Base-by-base conservation (phyloP, 2,113 vertebrate species). In the Daboia siamensis region DNA sequence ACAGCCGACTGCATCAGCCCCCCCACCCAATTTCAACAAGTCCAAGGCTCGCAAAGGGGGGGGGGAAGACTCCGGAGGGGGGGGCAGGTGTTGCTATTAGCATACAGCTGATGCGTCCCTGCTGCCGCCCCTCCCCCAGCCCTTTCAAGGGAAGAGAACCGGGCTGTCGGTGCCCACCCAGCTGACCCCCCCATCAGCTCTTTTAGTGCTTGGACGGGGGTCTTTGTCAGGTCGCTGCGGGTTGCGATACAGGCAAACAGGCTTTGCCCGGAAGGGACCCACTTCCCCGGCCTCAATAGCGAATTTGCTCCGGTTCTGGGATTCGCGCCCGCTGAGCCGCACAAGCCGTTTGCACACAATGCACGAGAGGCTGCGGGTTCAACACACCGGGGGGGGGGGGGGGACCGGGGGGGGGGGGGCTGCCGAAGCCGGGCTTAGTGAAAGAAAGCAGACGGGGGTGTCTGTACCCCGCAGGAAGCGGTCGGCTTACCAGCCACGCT, bases 61-160 rank as follows among this genome's bases (percentile, higher is more conserved):
- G 64, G 21, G 11, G 5, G 39, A 12, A 51, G 84, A 39, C 24
- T 46, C n/a, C 20, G 2, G 10, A 57, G 55, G 15, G 33, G 33
- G 84, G 33, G 84, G 84, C 90, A 91, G 90, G 46, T 87, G 91
- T 48, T 64, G n/a, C 46, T 5, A 91, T 91, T 91, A 87, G 91
- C 91, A 91, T 91, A 91, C 91, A 91, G 91, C 91, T 91, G 91
- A 33, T 24, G 90, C 90, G 10, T 24, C 0, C 69, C 69, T 56
- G 51, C 90, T 55, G 90, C 84, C 54, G 13, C 51, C 89, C n/a
- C 29, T 20, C n/a, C n/a, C 52, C 54, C 74, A 26, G 21, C 52
- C 90, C 9, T 24, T 85, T 46, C 74, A 39, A 7, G n/a, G n/a
- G 23, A 26, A 29, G 0, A 52, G 24, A 80, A 39, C 48, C 11